These are phyloP conservation scores for Anguilla japonica DNA, from an alignment of 2,113 vertebrate species.

Conservation along the genomic window DNA sequence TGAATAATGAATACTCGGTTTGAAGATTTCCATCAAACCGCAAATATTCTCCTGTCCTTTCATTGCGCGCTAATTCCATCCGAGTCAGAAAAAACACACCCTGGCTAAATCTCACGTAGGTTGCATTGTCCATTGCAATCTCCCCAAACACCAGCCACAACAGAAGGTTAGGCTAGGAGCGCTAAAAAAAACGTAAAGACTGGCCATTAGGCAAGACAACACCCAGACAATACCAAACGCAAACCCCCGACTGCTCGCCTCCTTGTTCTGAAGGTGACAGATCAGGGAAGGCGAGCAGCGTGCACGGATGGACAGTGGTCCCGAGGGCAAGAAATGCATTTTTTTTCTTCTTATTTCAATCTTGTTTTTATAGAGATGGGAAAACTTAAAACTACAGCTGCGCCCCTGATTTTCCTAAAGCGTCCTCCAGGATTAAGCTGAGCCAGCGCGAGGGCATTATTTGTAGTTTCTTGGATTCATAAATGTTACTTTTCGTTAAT, in stretches of 20 bases:
- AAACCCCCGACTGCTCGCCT: not conserved
- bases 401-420: not conserved
- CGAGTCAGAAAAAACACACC: not conserved
- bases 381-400: not conserved
- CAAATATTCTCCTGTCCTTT: not conserved
- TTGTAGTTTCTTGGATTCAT: not conserved
- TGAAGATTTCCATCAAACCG: not conserved
- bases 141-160: not conserved
- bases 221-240: conserved; percentile 21
- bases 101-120: not conserved
- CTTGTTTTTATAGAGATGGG: not conserved
- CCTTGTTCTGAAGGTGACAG: not conserved
- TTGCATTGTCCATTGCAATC: not conserved
- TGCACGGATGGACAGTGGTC: not conserved
- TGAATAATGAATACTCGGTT: not conserved
- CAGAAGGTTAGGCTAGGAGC: not conserved
- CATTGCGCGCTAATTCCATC: not conserved
- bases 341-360: not conserved
- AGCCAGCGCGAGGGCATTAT: not conserved
- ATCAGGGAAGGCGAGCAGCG: not conserved
- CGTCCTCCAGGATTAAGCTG: not conserved
- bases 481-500: not conserved
- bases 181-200: not conserved
- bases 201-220: not conserved
- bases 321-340: not conserved